Base-by-base conservation (phyloP, 2,113 vertebrate species). In the Nesoenas mayeri region DNA sequence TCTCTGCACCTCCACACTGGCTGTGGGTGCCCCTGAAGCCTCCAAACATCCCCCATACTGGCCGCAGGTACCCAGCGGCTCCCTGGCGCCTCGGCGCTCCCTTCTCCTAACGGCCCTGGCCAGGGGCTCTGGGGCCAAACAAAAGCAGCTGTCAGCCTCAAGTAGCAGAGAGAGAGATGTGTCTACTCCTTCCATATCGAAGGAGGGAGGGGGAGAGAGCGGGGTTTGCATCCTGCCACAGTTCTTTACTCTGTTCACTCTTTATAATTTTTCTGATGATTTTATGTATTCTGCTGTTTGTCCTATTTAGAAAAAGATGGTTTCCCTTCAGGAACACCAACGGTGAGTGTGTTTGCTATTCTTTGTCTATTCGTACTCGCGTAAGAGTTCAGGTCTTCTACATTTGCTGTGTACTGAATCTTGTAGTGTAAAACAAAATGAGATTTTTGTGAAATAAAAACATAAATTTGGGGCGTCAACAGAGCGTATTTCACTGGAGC, bases 241-340 rank as follows among this genome's bases (percentile, higher is more conserved):
- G 13, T 40, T 40, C n/a, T 87, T 64, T 77, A 6, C 9, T 80
- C 6, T 17, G 25, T 24, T 71, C 7, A 16, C 40, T 69, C 65
- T 34, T 36, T 16, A 34, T 84, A 53, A 7, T 56, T 67, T 66
- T 82, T 29, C 57, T 96, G 66, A 73, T 91, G 26, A 32, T 72
- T 86, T 86, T 81, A 14, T 91, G 32, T 84, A 3, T 91, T 95
- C n/a, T 95, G n/a, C 19, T 85, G 1, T 95, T 87, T 98, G 69
- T 97, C 65, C 15, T 96, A 44, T 91, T 85, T 91, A 99, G 99
- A 99, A 95, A 99, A 99, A 98, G 99, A 99, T 85, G 98, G 98
- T 22, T 99, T 99, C 92, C 98, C 98, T 95, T 98, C 98, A 94
- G 99, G 98, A 96, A 97, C 98, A 64, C 98, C 98, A 93, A 98